Evolutionary conservation across 2,113 vertebrate species (phyloP), one percentile per base, ranked within the genome.

Genomic region (Physeter macrocephalus): DNA sequence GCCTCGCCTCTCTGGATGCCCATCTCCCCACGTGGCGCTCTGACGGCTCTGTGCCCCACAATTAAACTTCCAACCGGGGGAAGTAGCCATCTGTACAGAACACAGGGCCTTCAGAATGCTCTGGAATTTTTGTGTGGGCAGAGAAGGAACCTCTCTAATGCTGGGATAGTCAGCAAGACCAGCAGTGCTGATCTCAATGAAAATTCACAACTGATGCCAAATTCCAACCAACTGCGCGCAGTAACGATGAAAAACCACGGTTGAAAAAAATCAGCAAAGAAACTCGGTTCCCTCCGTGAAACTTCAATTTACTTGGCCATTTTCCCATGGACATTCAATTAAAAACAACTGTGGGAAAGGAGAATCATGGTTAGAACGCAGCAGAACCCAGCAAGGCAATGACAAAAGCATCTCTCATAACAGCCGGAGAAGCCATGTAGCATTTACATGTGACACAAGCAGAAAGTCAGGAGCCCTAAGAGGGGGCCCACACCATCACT

Each of bases 301-400:
- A 74, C 43, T 85, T 81, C 93, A 90, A 72, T 94, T 94, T 90
- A 39, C 71, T 85, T 88, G 93, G 95, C 93, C 81, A 59, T 92
- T 86, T 95, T 95, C 92, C 95, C 93, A 66, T 11, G 39, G 97
- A 94, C 64, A 34, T 75, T 88, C 93, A 88, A 82, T 85, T 95
- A 82, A 88, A 92, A 97, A 54, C 95, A 90, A 95, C 93, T 87
- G 96, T 92, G 96, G 96, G 94, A 90, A 89, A 85, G 88, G 80
- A 6, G 12, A 43, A 66, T 29, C 17, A 52, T 29, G 1, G 0
- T 18, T 29, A 21, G 77, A 39, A 75, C 13, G 29, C 67, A 46
- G 29, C 95, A 74, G 74, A 75, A 31, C 41, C 57, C 29, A 59
- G 80, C 11, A 1, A 54, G 94, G 83, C 95, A 52, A 23, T 20